Evolutionary conservation across 2,113 vertebrate species (phyloP).

Genomic region (Plecturocebus donacophilus): DNA sequence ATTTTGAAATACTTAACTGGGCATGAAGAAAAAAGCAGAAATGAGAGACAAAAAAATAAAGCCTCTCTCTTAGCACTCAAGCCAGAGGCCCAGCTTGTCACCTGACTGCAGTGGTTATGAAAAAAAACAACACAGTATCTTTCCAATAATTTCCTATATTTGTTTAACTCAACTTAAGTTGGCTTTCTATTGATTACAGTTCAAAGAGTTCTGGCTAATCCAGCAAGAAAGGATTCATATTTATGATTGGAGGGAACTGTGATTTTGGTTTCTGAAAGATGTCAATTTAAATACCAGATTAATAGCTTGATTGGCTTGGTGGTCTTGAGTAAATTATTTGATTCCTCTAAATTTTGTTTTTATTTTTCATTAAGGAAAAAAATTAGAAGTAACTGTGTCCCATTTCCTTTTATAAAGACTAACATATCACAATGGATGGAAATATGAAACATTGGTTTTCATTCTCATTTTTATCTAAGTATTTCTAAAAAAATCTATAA

Average conservation of each 20-base stretch:
- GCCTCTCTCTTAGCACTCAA: fast-evolving
- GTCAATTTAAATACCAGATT: background rate
- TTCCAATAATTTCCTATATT: background rate
- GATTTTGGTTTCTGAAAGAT: background rate
- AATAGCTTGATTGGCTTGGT: background rate
- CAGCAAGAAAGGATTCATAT: background rate
- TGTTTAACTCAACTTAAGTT: background rate
- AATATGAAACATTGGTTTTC: background rate
- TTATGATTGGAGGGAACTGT: background rate
- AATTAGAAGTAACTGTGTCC: background rate
- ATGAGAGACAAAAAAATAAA: background rate
- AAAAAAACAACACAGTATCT: background rate
- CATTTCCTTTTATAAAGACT: background rate
- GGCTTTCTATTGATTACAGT: background rate
- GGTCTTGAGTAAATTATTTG: background rate
- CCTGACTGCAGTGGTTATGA: background rate
- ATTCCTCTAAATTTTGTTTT: background rate
- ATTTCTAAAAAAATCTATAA: background rate
- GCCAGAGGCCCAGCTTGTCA: background rate
- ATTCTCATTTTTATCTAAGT: background rate
- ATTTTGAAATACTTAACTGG: background rate
- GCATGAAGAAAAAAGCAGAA: background rate
- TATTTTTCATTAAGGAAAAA: background rate
- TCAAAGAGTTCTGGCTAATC: background rate
- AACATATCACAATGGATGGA: background rate